Evolutionary conservation across 2,797 vertebrate genomes (phyloP).

Genomic region (Falco novaeseelandiae): DNA sequence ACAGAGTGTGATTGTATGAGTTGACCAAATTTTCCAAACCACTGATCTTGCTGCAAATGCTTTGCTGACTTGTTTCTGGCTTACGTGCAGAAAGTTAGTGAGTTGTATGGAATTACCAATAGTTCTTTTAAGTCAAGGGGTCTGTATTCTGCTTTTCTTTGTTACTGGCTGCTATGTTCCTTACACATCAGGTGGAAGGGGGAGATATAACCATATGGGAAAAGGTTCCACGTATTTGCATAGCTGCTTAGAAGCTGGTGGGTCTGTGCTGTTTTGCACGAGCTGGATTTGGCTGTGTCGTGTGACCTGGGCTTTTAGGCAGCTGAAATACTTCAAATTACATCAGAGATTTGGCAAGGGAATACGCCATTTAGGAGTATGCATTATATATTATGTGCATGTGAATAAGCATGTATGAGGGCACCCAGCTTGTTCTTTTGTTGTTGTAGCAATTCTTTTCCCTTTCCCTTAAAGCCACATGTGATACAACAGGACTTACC

Average conservation of each 20-base stretch:
- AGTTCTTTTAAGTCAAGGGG: background rate
- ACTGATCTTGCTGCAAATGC: background rate
- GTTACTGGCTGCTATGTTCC: background rate
- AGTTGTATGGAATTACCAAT: background rate
- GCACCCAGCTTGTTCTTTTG: background rate
- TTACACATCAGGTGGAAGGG: rapidly evolving
- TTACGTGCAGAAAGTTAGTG: background rate
- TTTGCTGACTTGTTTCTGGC: slow-evolving; percentile 5
- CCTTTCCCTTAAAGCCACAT: background rate
- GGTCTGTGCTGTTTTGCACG: background rate
- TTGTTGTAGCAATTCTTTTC: background rate
- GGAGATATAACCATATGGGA: background rate
- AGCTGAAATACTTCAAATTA: background rate
- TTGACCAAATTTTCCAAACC: slow-evolving; percentile 48
- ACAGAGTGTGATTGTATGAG: background rate
- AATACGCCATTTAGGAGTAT: background rate
- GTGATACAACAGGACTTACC: background rate
- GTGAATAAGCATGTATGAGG: background rate
- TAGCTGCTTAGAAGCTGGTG: background rate
- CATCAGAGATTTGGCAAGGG: background rate
- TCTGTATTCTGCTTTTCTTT: background rate
- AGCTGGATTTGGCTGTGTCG: background rate
- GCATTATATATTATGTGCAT: rapidly evolving
- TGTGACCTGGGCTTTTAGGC: background rate
- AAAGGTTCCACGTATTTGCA: background rate